phyloP scores from a whole-genome alignment of 2,888 invertebrate species.

The Hofmannophila pseudospretella region DNA sequence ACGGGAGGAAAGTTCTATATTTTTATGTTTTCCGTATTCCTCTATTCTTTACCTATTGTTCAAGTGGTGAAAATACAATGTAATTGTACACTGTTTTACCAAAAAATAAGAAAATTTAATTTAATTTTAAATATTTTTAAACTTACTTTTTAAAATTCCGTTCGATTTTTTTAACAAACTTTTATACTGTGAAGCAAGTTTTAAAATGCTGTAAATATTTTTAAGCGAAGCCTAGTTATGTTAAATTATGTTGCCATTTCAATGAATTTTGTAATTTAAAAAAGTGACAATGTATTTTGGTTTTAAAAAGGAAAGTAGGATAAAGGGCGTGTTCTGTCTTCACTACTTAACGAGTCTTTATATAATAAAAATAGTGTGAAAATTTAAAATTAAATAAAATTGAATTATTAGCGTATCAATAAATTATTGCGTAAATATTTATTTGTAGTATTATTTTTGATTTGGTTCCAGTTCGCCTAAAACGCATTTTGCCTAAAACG shows the following conservation, averaged over 20 bases:
- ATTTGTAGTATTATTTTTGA: constrained; percentile 23
- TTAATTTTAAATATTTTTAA: too few relatives aligned
- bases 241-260: constrained; percentile 13
- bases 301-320: constrained; percentile 25
- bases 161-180: too few relatives aligned
- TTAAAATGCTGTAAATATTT: background rate
- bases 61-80: too few relatives aligned
- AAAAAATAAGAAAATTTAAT: too few relatives aligned
- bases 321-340: constrained; percentile 56
- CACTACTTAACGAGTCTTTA: constrained; percentile 60
- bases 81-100: too few relatives aligned
- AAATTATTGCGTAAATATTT: constrained; percentile 66
- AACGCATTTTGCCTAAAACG: too few relatives aligned
- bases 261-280: constrained; percentile 14
- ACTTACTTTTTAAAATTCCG: too few relatives aligned
- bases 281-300: constrained; percentile 21
- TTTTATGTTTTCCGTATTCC: background rate
- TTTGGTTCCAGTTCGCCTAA: too few relatives aligned
- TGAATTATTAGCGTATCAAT: constrained; percentile 73
- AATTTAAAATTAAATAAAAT: constrained; percentile 56
- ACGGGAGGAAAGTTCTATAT: too few relatives aligned
- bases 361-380: constrained; percentile 50
- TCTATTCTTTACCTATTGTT: too few relatives aligned
- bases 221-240: background rate
- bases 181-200: too few relatives aligned